Conservation (phyloP, 2,113 vertebrate species). For the Mesitornis unicolor region DNA sequence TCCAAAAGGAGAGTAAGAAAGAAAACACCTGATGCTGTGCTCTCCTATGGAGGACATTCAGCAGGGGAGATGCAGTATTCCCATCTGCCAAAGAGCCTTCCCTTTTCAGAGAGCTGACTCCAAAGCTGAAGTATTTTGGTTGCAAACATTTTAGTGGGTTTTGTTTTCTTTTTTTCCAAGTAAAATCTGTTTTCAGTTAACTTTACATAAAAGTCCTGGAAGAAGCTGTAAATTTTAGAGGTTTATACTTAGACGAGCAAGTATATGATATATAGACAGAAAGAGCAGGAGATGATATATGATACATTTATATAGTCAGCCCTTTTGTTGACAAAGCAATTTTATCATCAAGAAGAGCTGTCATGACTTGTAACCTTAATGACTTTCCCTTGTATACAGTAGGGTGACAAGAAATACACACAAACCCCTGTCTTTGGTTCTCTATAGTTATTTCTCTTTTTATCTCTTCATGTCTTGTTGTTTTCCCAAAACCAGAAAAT, state of each 20-base stretch:
- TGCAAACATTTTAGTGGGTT: background rate
- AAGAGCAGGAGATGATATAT: background rate
- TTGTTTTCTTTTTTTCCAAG: background rate
- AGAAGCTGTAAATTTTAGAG: constrained; percentile 21
- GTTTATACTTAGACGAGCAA: background rate
- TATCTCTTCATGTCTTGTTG: background rate
- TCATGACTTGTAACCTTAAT: background rate
- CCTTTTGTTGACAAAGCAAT: constrained; percentile 33
- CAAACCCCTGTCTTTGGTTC: background rate
- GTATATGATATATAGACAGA: background rate
- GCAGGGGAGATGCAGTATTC: background rate
- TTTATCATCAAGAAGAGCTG: constrained; percentile 1
- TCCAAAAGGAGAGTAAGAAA: background rate
- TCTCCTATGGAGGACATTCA: background rate
- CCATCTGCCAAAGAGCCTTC: background rate
- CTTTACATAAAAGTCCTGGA: background rate
- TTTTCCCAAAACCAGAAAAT: background rate
- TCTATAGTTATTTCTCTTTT: background rate
- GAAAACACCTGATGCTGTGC: background rate
- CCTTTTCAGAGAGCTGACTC: background rate
- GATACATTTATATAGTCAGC: background rate
- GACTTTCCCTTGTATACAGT: background rate
- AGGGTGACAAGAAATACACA: constrained; percentile 15
- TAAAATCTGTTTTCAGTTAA: constrained; percentile 41
- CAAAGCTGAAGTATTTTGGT: background rate